phyloP scores from a whole-genome alignment of 2,888 invertebrate species.

The Neoscelio sp. region DNA sequence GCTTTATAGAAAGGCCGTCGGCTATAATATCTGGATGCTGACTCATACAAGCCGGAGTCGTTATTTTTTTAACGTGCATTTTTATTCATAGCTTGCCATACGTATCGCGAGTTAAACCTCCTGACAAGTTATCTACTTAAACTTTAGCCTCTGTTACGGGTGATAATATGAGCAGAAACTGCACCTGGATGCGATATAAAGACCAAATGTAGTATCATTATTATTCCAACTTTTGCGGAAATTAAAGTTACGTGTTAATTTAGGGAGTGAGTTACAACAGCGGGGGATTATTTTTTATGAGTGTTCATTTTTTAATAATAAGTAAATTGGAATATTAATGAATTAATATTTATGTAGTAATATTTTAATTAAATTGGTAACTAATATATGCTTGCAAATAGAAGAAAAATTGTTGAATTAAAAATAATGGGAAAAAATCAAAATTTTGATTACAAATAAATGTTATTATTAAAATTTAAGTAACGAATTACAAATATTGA shows the following conservation, averaged over 20 bases:
- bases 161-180: constrained; percentile 30
- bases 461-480: too few relatives aligned
- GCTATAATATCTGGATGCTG: constrained; percentile 41
- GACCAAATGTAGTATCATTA: constrained; percentile 38
- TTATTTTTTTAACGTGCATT: constrained; percentile 49
- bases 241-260: constrained; percentile 45
- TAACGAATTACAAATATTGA: too few relatives aligned
- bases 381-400: too few relatives aligned
- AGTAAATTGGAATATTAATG: too few relatives aligned
- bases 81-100: constrained; percentile 38
- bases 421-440: too few relatives aligned
- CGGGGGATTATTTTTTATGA: constrained; percentile 5
- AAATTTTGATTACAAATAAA: too few relatives aligned
- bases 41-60: constrained; percentile 11
- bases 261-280: constrained; percentile 5
- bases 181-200: constrained; percentile 32
- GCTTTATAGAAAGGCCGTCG: constrained; percentile 5
- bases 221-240: constrained; percentile 40
- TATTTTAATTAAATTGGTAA: too few relatives aligned
- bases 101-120: constrained; percentile 17
- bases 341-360: too few relatives aligned
- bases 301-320: too few relatives aligned
- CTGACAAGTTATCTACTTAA: constrained; percentile 32
- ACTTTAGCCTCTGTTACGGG: constrained; percentile 33
- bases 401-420: too few relatives aligned